phyloP scores from a whole-genome alignment of 2,113 vertebrate genomes.

The Nerophis lumbriciformis region DNA sequence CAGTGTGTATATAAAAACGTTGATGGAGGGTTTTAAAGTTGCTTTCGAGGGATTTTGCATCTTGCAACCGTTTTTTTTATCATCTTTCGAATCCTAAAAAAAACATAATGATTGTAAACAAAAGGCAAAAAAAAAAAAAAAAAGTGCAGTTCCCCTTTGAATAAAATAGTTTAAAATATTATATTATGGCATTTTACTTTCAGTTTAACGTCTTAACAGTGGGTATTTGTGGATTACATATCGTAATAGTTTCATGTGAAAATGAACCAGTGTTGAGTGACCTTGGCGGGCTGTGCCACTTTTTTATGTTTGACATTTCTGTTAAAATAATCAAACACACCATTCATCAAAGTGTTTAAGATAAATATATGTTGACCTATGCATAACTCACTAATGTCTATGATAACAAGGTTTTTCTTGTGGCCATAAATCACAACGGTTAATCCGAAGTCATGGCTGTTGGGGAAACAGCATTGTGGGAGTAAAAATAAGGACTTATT shows the following conservation, averaged over 20 bases:
- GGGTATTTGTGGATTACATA: no score
- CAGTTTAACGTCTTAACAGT: no score
- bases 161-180: no score
- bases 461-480: background rate
- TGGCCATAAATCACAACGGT: background rate
- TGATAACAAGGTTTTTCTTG: background rate
- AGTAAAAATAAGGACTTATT: background rate
- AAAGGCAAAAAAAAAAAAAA: no score
- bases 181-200: no score
- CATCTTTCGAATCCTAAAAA: no score
- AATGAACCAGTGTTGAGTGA: constrained; percentile 24
- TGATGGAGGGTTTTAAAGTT: no score
- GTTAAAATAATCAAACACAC: background rate
- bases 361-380: background rate
- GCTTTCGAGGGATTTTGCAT: no score
- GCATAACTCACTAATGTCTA: background rate
- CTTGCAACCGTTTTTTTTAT: no score
- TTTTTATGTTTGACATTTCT: constrained; percentile 7
- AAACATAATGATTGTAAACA: no score
- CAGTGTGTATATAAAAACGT: no score
- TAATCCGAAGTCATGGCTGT: background rate
- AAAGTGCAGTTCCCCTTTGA: no score
- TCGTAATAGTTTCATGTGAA: constrained; percentile 26
- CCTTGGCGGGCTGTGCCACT: constrained; percentile 5
- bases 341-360: background rate